Percentiles rank a stretch among this genome's conserved stretches.
phyloP scores from a whole-genome alignment of 2,888 invertebrate species.

The Monopis laevigella region DNA sequence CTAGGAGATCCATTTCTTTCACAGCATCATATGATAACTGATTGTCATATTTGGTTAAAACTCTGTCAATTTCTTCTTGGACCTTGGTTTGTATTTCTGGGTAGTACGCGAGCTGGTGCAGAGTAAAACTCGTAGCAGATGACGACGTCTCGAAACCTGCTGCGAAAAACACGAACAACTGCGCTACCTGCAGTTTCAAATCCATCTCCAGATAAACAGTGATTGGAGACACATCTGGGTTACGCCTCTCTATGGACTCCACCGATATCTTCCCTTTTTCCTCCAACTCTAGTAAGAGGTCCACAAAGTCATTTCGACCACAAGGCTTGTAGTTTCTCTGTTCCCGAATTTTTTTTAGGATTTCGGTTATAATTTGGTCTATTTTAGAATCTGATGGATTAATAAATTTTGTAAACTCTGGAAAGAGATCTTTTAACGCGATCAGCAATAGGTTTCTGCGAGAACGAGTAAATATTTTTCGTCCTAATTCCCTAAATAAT shows the following conservation, averaged over 20 bases:
- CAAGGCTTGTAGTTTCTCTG: slow-evolving; percentile 22
- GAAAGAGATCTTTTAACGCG: slow-evolving; percentile 18
- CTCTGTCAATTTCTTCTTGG: slow-evolving; percentile 25
- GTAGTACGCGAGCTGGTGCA: slow-evolving; percentile 29
- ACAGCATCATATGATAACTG: slow-evolving; percentile 20
- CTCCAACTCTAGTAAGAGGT: slow-evolving; percentile 31
- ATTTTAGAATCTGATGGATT: slow-evolving; percentile 18
- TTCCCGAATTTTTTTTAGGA: slow-evolving; percentile 13
- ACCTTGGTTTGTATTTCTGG: slow-evolving; percentile 26
- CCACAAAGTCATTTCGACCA: slow-evolving; percentile 36
- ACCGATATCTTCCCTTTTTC: slow-evolving; percentile 20
- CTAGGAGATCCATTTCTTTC: slow-evolving; percentile 18
- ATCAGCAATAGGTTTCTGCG: not conserved
- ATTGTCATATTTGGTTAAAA: slow-evolving; percentile 18
- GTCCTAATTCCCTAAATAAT: slow-evolving; percentile 25
- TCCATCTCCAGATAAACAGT: slow-evolving; percentile 20
- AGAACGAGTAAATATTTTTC: slow-evolving; percentile 15
- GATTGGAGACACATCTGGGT: slow-evolving; percentile 20
- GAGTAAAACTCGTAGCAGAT: slow-evolving; percentile 27
- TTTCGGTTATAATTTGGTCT: slow-evolving; percentile 11
- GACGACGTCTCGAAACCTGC: slow-evolving; percentile 29
- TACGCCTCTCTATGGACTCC: slow-evolving; percentile 21
- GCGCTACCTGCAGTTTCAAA: slow-evolving; percentile 17
- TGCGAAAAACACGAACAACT: slow-evolving; percentile 23
- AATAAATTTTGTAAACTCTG: slow-evolving; percentile 19